Evolutionary conservation across 53 echinoderm and acorn worm genomes (phyloP).

Genomic region (Arbacia lixula): DNA sequence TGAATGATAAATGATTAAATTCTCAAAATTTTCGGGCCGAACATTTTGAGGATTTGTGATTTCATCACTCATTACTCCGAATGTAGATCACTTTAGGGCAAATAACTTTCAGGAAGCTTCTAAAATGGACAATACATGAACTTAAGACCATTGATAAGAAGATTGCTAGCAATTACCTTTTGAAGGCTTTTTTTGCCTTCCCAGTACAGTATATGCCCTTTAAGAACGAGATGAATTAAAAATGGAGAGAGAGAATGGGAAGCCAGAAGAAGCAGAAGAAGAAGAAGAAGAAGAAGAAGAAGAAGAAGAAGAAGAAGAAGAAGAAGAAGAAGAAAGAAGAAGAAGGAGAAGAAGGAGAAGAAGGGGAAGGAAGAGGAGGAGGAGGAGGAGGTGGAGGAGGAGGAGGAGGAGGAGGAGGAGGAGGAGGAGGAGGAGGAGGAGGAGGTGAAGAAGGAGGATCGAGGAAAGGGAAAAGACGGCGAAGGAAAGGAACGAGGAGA

Average conservation of each 20-base stretch:
- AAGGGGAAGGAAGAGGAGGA: not conserved
- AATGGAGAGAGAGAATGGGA: not conserved
- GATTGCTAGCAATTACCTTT: too few relatives aligned
- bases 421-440: not conserved
- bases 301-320: not conserved
- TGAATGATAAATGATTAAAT: too few relatives aligned
- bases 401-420: not conserved
- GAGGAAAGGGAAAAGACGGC: not conserved
- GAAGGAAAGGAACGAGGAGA: not conserved
- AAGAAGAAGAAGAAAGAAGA: too few relatives aligned
- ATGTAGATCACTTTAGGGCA: too few relatives aligned
- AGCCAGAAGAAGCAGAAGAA: not conserved
- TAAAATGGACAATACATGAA: too few relatives aligned
- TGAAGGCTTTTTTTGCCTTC: too few relatives aligned
- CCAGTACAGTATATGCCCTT: too few relatives aligned
- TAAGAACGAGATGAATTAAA: not conserved
- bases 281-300: not conserved
- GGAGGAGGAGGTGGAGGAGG: not conserved
- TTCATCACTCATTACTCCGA: too few relatives aligned
- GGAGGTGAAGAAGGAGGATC: not conserved
- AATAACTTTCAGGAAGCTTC: too few relatives aligned
- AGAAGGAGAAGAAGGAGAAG: not conserved
- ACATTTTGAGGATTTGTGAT: too few relatives aligned
- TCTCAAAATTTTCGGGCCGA: too few relatives aligned
- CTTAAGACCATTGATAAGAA: too few relatives aligned